Conservation (phyloP, 2,797 vertebrate genomes). For the Steatocranus sp. region DNA sequence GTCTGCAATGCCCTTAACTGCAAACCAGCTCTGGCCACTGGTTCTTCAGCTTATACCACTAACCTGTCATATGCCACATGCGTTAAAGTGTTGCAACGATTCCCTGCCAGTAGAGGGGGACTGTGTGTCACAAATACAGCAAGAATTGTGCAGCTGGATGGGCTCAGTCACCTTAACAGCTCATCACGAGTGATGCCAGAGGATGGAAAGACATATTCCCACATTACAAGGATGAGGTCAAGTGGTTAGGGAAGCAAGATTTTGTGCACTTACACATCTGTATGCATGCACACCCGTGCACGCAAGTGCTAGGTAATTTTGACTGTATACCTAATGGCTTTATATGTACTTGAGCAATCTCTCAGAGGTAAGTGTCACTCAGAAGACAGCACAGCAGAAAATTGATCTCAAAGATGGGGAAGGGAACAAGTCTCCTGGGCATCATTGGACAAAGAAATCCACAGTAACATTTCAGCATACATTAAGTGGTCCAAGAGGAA, state of each 20-base stretch:
- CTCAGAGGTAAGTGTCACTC: not conserved
- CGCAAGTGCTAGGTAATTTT: not conserved
- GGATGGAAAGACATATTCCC: slow-evolving; percentile 38
- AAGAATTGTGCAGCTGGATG: not conserved
- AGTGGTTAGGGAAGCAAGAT: slow-evolving; percentile 1
- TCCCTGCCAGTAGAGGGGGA: slow-evolving; percentile 55
- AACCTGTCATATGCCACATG: not conserved
- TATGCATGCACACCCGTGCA: not conserved
- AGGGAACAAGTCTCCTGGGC: not conserved
- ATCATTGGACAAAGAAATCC: not conserved
- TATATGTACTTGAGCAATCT: not conserved
- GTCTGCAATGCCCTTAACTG: not conserved
- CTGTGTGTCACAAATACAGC: not conserved
- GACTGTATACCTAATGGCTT: not conserved
- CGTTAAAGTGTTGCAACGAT: not conserved
- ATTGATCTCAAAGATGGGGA: not conserved
- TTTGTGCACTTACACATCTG: not conserved
- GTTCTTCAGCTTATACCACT: not conserved
- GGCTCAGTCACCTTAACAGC: not conserved
- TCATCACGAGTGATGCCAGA: slow-evolving; percentile 2
- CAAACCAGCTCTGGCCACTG: not conserved
- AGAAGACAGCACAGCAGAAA: not conserved
- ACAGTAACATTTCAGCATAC: not conserved
- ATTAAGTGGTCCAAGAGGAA: not conserved
- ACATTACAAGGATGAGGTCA: slow-evolving; percentile 16